Evolutionary conservation across 2,797 vertebrate species (phyloP).

Genomic region (Acrossocheilus wenchowensis): DNA sequence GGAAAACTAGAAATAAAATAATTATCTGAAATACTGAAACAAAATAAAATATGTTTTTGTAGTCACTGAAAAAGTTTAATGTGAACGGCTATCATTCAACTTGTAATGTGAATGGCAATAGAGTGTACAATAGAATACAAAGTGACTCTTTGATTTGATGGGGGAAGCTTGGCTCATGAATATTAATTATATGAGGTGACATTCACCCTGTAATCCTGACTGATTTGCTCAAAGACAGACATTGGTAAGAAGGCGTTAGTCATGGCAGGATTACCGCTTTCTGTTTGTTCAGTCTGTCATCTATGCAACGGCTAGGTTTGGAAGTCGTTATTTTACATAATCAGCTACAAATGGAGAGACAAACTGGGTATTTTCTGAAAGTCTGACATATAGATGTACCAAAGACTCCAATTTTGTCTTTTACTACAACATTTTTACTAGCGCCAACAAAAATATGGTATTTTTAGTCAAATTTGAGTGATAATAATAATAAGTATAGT

Average conservation of each 20-base stretch:
- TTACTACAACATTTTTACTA: neutral
- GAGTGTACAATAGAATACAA: slow-evolving; percentile 23
- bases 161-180: slow-evolving; percentile 24
- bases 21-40: too few species aligned
- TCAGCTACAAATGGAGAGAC: neutral
- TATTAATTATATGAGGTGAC: slow-evolving; percentile 37
- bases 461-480: neutral
- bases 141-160: slow-evolving; percentile 18
- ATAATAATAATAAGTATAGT: neutral
- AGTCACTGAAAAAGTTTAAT: neutral
- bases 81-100: neutral
- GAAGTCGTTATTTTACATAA: neutral
- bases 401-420: neutral
- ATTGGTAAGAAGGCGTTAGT: slow-evolving; percentile 17
- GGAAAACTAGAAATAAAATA: neutral
- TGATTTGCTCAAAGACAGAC: slow-evolving; percentile 22
- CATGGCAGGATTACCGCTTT: slow-evolving; percentile 19
- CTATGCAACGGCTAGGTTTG: neutral
- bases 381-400: neutral
- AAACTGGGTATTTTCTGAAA: neutral
- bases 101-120: slow-evolving; percentile 1
- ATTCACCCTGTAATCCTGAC: slow-evolving; percentile 23
- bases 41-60: neutral
- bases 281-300: slow-evolving; percentile 19
- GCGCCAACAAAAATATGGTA: neutral